A percentile compares a stretch with the other conserved stretches of the same genome.
Evolutionary conservation across 2,113 vertebrate genomes (phyloP).

Genomic region (Anseranas semipalmata): DNA sequence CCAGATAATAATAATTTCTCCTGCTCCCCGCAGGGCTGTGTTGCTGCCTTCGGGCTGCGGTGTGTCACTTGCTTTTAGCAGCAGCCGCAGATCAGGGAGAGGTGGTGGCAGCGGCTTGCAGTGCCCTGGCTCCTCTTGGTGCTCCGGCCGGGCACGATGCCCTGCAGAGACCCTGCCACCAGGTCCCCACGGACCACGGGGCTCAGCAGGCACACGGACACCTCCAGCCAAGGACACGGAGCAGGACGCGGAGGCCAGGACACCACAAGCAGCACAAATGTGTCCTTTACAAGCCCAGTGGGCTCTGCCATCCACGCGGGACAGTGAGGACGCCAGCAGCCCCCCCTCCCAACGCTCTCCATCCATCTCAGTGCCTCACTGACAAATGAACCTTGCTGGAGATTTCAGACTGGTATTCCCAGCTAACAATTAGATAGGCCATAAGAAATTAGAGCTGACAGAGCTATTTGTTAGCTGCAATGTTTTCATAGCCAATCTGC

Average conservation of each 20-base stretch:
- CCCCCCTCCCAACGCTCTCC: background rate
- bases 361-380: background rate
- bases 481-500: constrained; percentile 68
- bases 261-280: background rate
- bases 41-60: background rate
- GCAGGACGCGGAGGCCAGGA: background rate
- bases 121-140: background rate
- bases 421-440: constrained; percentile 85
- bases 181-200: background rate
- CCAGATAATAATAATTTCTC: background rate
- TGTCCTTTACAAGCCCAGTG: background rate
- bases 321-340: background rate
- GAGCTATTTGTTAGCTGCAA: constrained; percentile 82
- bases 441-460: constrained; percentile 85
- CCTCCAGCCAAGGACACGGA: background rate
- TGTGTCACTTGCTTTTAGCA: background rate
- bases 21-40: background rate
- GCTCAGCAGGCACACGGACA: background rate
- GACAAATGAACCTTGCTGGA: constrained; percentile 76
- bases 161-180: fast-evolving
- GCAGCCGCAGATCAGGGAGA: background rate
- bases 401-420: constrained; percentile 76
- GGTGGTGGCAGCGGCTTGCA: background rate
- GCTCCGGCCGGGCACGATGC: fast-evolving
- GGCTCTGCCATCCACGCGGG: background rate